phyloP scores from a whole-genome alignment of 2,797 vertebrate genomes.

The Acanthurus lineatus region DNA sequence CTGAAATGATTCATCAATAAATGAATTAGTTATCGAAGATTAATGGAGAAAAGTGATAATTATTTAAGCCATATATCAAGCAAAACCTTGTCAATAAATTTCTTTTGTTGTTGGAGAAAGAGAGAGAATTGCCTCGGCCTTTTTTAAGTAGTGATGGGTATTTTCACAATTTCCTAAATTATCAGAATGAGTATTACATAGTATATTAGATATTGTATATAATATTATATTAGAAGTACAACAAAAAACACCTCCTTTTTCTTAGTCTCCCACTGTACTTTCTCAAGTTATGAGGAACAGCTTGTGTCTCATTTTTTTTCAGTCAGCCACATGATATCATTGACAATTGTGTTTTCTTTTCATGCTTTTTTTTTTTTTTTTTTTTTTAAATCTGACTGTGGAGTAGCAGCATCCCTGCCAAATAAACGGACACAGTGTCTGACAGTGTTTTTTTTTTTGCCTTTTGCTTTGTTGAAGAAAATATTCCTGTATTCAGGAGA shows the following conservation, averaged over 20 bases:
- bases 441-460: conserved; percentile 74
- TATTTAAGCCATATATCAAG: not conserved
- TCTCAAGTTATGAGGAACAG: conserved; percentile 18
- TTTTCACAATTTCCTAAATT: too few relatives aligned
- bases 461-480: conserved; percentile 74
- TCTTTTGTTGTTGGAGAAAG: too few relatives aligned
- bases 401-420: conserved; percentile 63
- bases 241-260: conserved; percentile 8
- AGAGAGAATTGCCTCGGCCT: too few relatives aligned
- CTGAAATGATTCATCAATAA: not conserved
- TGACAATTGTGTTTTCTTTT: not conserved
- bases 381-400: conserved; percentile 72
- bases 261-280: conserved; percentile 6
- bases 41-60: not conserved
- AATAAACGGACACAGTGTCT: conserved; percentile 71
- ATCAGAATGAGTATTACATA: too few relatives aligned
- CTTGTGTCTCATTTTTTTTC: conserved; percentile 37
- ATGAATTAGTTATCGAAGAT: not conserved
- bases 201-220: too few relatives aligned
- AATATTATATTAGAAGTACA: not conserved
- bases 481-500: conserved; percentile 40
- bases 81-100: too few relatives aligned
- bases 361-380: conserved; percentile 48
- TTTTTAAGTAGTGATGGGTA: too few relatives aligned
- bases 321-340: conserved; percentile 39